These are phyloP conservation scores for Heterotilapia buettikoferi DNA, from an alignment of 2,113 vertebrate genomes.

Conservation along the genomic window DNA sequence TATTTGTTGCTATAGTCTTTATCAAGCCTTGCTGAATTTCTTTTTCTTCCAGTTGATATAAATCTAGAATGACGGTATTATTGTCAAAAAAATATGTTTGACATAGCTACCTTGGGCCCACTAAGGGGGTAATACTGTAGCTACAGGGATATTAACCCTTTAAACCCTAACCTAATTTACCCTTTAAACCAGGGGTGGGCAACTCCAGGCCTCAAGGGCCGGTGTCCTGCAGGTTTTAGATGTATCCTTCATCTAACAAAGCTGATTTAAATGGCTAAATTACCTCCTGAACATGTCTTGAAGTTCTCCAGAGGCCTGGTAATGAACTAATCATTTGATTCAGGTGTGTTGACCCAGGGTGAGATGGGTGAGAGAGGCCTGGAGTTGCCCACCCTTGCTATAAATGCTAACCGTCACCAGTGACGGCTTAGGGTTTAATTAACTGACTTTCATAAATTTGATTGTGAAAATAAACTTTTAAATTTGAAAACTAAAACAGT, in stretches of 20 bases:
- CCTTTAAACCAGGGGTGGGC: not conserved
- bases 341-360: not conserved
- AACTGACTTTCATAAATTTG: not conserved
- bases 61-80: not conserved
- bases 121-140: not conserved
- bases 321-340: not conserved
- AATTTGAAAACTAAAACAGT: not conserved
- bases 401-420: not conserved
- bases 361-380: not conserved
- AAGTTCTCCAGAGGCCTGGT: not conserved
- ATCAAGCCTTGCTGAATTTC: not conserved
- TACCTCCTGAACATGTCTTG: not conserved
- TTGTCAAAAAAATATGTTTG: not conserved
- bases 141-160: not conserved
- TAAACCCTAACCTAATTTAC: not conserved
- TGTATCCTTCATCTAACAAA: fast-evolving
- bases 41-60: not conserved
- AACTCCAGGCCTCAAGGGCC: fast-evolving
- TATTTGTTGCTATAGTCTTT: not conserved
- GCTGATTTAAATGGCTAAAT: not conserved
- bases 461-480: not conserved
- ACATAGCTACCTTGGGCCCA: fast-evolving
- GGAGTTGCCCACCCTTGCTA: not conserved
- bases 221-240: not conserved
- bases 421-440: not conserved